A percentile compares a stretch with the other conserved stretches of the same genome.
Conservation (phyloP, 2,888 invertebrate genomes). For the Drosophila leonis region DNA sequence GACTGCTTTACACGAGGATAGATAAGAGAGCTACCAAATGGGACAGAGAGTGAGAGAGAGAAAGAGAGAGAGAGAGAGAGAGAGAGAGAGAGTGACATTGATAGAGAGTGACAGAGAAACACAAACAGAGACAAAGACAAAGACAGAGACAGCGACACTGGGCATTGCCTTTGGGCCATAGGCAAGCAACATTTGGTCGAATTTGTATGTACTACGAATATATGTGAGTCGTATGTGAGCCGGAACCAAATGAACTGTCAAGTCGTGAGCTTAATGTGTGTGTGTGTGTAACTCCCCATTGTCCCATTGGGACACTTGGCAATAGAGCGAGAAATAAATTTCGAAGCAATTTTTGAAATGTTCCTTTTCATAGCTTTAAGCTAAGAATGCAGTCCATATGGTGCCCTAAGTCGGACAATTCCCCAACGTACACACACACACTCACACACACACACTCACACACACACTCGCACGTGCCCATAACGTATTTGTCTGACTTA, state of each 20-base stretch:
- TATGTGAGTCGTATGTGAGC: conserved; percentile 15
- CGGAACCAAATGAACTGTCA: conserved; percentile 62
- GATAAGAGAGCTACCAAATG: not conserved
- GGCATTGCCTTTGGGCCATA: conserved; percentile 11
- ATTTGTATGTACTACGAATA: conserved; percentile 38
- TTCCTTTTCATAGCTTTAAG: conserved; percentile 40
- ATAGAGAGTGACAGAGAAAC: not conserved
- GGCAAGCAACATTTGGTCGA: conserved; percentile 34
- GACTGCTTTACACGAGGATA: conserved; percentile 21
- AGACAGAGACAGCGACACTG: not conserved
- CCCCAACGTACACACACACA: conserved; percentile 4
- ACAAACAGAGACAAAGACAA: not conserved
- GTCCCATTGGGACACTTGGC: conserved; percentile 70
- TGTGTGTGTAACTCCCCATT: conserved; percentile 55
- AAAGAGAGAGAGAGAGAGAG: too few relatives aligned
- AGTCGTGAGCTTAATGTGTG: conserved; percentile 25
- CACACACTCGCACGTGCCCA: conserved; percentile 34
- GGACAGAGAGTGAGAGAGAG: not conserved
- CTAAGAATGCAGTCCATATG: conserved; percentile 16
- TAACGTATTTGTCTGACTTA: conserved; percentile 50
- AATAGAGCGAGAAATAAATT: conserved; percentile 62
- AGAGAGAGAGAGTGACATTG: not conserved
- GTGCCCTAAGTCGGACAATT: conserved; percentile 13
- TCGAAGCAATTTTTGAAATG: conserved; percentile 56
- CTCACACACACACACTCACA: not conserved